Conservation (phyloP, 2,113 vertebrate genomes). For the Melanotaenia duboulayi region DNA sequence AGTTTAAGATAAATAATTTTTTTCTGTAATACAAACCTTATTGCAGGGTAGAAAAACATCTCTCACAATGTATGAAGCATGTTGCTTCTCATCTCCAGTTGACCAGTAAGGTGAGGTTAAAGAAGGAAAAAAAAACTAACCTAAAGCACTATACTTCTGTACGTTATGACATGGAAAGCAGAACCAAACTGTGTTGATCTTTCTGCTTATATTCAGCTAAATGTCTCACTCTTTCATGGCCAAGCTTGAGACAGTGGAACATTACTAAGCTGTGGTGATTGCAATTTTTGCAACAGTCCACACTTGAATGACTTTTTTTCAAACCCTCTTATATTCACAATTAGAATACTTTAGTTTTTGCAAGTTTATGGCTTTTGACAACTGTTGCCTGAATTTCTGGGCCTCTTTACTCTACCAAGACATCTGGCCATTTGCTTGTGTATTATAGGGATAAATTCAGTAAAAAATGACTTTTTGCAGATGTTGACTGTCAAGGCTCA, state of each 20-base stretch:
- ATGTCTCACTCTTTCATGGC: slow-evolving; percentile 16
- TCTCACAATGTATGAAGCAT: not conserved
- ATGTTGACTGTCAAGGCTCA: slow-evolving; percentile 34
- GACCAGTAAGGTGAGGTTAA: slow-evolving; percentile 5
- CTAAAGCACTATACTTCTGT: slow-evolving; percentile 29
- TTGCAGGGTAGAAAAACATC: not conserved
- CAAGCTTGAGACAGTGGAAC: slow-evolving; percentile 58
- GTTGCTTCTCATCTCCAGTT: slow-evolving; percentile 6
- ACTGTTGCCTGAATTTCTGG: slow-evolving; percentile 41
- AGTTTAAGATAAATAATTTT: slow-evolving; percentile 8
- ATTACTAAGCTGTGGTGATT: slow-evolving; percentile 39
- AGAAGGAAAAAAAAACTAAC: slow-evolving; percentile 9
- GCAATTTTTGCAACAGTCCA: slow-evolving; percentile 50
- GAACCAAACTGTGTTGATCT: slow-evolving; percentile 53
- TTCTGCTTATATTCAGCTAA: slow-evolving; percentile 32
- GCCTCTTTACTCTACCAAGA: slow-evolving; percentile 16
- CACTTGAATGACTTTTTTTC: slow-evolving; percentile 28
- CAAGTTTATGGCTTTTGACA: slow-evolving; percentile 74
- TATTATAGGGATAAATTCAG: slow-evolving; percentile 47
- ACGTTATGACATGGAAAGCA: slow-evolving; percentile 40
- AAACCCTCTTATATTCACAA: slow-evolving; percentile 46
- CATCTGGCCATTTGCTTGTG: slow-evolving; percentile 40
- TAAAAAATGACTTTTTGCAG: slow-evolving; percentile 57
- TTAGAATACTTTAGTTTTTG: slow-evolving; percentile 66
- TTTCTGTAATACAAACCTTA: slow-evolving; percentile 17